phyloP scores from a whole-genome alignment of 2,113 vertebrate species.

The Thamnophis sirtalis region DNA sequence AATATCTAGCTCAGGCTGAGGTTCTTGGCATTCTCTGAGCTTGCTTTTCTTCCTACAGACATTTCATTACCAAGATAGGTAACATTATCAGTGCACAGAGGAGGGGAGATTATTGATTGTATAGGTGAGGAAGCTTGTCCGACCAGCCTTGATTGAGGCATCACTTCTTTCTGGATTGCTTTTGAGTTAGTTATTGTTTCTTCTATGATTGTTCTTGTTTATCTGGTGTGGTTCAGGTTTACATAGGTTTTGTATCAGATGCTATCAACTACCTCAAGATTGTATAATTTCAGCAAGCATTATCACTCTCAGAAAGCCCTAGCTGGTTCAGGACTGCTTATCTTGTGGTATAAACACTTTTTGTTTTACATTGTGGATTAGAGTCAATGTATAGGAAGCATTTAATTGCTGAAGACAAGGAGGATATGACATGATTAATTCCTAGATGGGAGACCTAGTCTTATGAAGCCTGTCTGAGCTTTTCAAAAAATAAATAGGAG shows the following conservation, averaged over 20 bases:
- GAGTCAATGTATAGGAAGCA: not conserved
- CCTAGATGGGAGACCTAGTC: not conserved
- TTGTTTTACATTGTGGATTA: not conserved
- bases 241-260: not conserved
- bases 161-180: not conserved
- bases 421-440: not conserved
- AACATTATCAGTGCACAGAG: not conserved
- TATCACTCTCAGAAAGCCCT: not conserved
- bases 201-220: not conserved
- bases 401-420: not conserved
- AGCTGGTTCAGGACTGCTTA: not conserved
- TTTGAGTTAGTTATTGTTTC: not conserved
- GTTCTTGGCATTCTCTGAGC: not conserved
- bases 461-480: not conserved
- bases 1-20: not conserved
- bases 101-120: not conserved
- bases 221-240: not conserved
- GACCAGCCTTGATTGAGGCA: not conserved
- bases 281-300: not conserved
- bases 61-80: not conserved
- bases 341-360: not conserved
- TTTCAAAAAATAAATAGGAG: not conserved
- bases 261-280: not conserved
- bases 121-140: not conserved
- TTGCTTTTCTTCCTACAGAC: not conserved